Evolutionary conservation across 2,113 vertebrate genomes (phyloP).

Genomic region (Lichenostomus cassidix): DNA sequence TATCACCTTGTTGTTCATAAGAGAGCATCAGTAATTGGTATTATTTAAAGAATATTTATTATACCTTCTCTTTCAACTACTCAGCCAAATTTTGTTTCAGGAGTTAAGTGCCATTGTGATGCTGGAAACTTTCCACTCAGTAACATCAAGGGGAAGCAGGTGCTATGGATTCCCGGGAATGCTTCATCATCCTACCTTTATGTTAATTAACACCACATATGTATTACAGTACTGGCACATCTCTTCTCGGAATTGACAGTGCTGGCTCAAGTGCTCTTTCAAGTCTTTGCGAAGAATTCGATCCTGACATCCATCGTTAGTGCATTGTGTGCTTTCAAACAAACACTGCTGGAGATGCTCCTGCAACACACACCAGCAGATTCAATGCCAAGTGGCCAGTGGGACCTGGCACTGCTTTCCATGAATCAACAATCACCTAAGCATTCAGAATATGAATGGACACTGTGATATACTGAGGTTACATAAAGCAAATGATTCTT

Average conservation of each 20-base stretch:
- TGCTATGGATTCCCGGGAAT: not conserved
- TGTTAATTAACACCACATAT: slow-evolving; percentile 59
- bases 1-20: not conserved
- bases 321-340: slow-evolving; percentile 74
- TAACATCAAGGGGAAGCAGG: not conserved
- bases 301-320: slow-evolving; percentile 76
- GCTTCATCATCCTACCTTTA: slow-evolving; percentile 71
- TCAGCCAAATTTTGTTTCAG: not conserved
- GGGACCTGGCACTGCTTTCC: not conserved
- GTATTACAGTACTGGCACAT: slow-evolving; percentile 78
- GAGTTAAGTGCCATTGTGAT: not conserved
- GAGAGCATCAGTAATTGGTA: not conserved
- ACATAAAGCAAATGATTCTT: not conserved
- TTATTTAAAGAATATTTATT: not conserved
- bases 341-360: slow-evolving; percentile 83
- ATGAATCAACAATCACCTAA: not conserved
- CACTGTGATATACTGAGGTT: not conserved
- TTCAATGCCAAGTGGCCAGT: not conserved
- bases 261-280: slow-evolving; percentile 70
- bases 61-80: not conserved
- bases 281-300: slow-evolving; percentile 75
- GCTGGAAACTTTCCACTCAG: not conserved
- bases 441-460: not conserved
- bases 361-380: slow-evolving; percentile 52
- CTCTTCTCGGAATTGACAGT: slow-evolving; percentile 78